Conservation (phyloP, 2,113 vertebrate genomes). For the Tyto alba region DNA sequence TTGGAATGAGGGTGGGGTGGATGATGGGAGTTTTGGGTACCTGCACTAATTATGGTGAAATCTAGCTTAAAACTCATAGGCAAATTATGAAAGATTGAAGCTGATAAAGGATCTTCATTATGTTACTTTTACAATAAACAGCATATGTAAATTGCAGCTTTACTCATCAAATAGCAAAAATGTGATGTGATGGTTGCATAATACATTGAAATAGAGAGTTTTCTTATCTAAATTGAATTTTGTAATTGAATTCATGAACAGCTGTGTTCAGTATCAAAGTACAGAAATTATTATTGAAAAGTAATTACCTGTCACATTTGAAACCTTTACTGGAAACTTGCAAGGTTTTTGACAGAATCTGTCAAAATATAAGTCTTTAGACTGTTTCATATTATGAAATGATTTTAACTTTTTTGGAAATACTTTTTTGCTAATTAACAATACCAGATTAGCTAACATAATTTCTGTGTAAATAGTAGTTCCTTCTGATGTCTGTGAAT, state of each 20-base stretch:
- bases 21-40: not conserved
- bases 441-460: not conserved
- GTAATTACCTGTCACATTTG: not conserved
- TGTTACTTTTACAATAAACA: not conserved
- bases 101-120: not conserved
- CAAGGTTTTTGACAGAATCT: not conserved
- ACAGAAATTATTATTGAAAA: not conserved
- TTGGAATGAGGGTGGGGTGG: not conserved
- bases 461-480: not conserved
- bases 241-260: not conserved
- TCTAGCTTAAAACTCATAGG: not conserved
- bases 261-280: not conserved
- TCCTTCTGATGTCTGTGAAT: not conserved
- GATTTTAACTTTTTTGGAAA: not conserved
- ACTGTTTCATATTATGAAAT: not conserved
- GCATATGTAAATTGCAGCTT: not conserved
- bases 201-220: not conserved
- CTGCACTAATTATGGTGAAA: not conserved
- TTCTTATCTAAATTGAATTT: not conserved
- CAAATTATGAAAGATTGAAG: not conserved
- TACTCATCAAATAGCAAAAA: not conserved
- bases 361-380: not conserved
- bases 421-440: not conserved
- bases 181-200: not conserved
- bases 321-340: not conserved